Evolutionary conservation across 2,113 vertebrate genomes (phyloP).

Genomic region (Bos taurus): DNA sequence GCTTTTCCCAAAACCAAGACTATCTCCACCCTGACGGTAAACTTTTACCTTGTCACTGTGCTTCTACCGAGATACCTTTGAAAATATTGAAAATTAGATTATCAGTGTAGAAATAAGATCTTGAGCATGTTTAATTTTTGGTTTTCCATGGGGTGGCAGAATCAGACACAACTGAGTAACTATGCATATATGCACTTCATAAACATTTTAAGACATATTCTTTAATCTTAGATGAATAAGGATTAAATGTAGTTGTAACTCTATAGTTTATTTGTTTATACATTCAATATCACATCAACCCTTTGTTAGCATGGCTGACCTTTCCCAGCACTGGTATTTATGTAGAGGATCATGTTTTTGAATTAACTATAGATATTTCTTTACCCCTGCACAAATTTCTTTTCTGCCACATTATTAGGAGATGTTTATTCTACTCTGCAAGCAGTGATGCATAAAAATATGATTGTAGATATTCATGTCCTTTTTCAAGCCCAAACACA

Average conservation of each 20-base stretch:
- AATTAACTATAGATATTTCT: neutral
- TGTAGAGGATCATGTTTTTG: neutral
- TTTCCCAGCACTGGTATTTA: neutral
- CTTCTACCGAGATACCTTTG: neutral
- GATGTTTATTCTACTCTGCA: slow-evolving; percentile 45
- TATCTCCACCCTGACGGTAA: neutral
- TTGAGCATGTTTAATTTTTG: neutral
- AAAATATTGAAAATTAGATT: neutral
- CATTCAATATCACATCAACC: neutral
- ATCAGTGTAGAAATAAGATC: neutral
- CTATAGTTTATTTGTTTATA: neutral
- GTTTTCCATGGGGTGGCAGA: neutral
- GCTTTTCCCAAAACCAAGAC: neutral
- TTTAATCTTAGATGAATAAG: neutral
- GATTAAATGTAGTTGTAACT: neutral
- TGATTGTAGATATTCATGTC: slow-evolving; percentile 46
- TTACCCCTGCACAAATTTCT: neutral
- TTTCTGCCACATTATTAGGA: slow-evolving; percentile 32
- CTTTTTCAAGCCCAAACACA: slow-evolving; percentile 39
- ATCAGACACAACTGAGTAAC: neutral
- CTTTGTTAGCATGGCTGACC: neutral
- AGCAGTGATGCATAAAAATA: slow-evolving; percentile 55
- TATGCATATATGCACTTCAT: neutral
- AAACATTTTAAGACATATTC: neutral
- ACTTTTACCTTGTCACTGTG: neutral